A percentile compares a stretch with the other conserved stretches of the same genome.
These are phyloP conservation scores for Anneissia japonica DNA, from an alignment of 35 echinoderm and acorn worm genomes.

Conservation along the genomic window DNA sequence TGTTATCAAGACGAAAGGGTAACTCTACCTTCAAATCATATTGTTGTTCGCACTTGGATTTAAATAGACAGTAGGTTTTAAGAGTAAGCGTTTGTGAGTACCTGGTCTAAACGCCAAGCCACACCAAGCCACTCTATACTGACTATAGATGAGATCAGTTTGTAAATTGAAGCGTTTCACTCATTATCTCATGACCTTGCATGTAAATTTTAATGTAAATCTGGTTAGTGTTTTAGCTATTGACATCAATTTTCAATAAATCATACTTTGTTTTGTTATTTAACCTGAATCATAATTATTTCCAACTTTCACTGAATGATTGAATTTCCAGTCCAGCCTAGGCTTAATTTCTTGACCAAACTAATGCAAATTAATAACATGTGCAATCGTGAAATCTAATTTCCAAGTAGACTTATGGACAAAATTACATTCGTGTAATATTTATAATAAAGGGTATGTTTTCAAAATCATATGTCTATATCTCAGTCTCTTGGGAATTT, in stretches of 20 bases:
- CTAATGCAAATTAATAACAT: neutral
- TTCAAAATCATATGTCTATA: neutral
- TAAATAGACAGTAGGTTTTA: no score
- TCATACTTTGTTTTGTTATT: neutral
- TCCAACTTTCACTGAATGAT: neutral
- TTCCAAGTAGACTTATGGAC: neutral
- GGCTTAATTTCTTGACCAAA: neutral
- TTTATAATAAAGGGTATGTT: neutral
- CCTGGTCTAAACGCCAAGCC: no score
- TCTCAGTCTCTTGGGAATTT: neutral
- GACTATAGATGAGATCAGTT: no score
- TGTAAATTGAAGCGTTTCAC: no score
- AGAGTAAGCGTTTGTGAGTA: no score
- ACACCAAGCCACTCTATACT: no score
- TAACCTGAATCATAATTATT: neutral
- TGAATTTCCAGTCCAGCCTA: neutral
- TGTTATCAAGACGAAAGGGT: no score
- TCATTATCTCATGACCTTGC: no score
- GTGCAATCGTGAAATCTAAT: neutral
- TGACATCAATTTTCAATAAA: neutral
- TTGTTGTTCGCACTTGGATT: no score
- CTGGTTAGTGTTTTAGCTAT: neutral
- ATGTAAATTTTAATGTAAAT: no score
- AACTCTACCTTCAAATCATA: no score
- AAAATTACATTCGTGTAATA: neutral